Evolutionary conservation across 1,140 invertebrate species (phyloP), one percentile per base, ranked within the genome.

Genomic region (Thaumetopoea pityocampa): DNA sequence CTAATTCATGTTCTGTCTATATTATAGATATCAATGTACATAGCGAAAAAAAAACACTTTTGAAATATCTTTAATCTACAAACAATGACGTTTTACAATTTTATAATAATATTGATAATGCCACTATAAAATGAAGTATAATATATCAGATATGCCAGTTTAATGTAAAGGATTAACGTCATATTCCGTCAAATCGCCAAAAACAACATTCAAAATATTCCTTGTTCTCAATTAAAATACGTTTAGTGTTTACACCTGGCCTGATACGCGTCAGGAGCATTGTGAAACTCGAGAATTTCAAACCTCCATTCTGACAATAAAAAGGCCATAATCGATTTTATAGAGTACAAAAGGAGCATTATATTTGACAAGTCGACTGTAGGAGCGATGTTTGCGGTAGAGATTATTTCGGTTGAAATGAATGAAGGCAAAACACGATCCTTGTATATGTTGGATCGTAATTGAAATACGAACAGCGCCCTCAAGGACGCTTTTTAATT

Each of bases 351-450:
- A 81, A 65, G 56, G 51, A 46, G 73, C 57, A 81, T 84, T 84
- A 80, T 84, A 80, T 81, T 81, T 84, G 76, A 78, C 80, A 84
- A 81, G 73, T 79, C 73, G 69, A 80, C 76, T 84, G 76, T 71
- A 70, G 65, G 65, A 72, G 58, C 71, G 67, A 55, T 84, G 79
- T 84, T 84, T 84, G 77, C 68, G 79, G 77, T 84, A 68, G 65
- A 80, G 77, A 84, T 84, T 84, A 84, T 84, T 84, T 84, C 77
- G 79, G 73, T 70, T 80, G 72, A 56, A 84, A 80, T 78, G 79
- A 84, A 84, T 78, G 74, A 78, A 79, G 68, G 74, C 77, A 84
- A 81, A 81, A 84, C 73, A 80, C 72, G 63, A 79, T 71, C 67
- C 65, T 18, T 68, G 78, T 74, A 69, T 78, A 73, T 74, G 73